These are phyloP conservation scores for Eidolon dupreanum DNA, from an alignment of 2,797 vertebrate species.

Conservation along the genomic window DNA sequence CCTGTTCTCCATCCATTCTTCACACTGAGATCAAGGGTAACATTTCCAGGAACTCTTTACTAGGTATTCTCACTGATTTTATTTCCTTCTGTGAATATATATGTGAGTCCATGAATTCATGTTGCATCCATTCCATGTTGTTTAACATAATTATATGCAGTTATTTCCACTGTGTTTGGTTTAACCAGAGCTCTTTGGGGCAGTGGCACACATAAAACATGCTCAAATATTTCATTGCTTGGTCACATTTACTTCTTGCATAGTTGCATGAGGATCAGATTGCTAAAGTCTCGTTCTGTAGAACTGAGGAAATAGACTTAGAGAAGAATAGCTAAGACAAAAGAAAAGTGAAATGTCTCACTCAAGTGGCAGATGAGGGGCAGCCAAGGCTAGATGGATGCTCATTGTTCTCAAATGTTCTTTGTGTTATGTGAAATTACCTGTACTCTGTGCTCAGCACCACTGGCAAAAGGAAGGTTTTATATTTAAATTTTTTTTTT, in stretches of 20 bases:
- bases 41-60: background rate
- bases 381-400: background rate
- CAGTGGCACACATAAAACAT: background rate
- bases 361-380: background rate
- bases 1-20: background rate
- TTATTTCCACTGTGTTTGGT: background rate
- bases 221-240: background rate
- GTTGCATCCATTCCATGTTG: background rate
- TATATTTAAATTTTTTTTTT: background rate
- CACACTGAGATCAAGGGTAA: background rate
- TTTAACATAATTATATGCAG: background rate
- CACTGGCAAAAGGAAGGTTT: background rate
- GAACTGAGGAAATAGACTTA: background rate
- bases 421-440: background rate
- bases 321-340: background rate
- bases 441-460: background rate
- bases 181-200: background rate
- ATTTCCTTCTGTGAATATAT: background rate
- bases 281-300: background rate
- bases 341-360: background rate
- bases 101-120: background rate
- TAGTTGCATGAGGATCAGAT: background rate
- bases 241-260: background rate
- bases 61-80: background rate
- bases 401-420: background rate